Conservation (phyloP, 2,797 vertebrate genomes). For the Scyliorhinus canicula region DNA sequence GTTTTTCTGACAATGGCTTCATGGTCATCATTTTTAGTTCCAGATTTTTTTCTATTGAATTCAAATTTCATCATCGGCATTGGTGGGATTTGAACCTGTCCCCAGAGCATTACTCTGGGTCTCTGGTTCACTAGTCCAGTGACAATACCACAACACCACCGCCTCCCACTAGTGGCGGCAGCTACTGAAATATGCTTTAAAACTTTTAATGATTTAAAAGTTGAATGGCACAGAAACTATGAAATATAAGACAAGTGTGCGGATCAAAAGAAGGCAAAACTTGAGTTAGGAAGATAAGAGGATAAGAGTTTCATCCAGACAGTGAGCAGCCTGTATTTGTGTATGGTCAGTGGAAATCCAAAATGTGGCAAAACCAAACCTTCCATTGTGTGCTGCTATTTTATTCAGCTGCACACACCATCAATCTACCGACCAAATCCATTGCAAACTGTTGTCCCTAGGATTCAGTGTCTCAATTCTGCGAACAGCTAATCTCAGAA, state of each 20-base stretch:
- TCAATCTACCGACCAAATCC: neutral
- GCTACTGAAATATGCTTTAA: neutral
- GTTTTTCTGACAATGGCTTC: no score
- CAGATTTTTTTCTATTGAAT: no score
- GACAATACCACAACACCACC: no score
- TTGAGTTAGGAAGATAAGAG: no score
- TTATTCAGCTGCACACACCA: neutral
- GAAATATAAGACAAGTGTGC: neutral
- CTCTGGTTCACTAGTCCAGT: no score
- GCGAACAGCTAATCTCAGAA: neutral
- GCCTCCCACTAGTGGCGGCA: no score
- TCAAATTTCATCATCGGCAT: no score
- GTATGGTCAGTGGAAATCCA: neutral
- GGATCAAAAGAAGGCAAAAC: no score
- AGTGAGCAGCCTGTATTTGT: neutral
- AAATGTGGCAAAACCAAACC: neutral
- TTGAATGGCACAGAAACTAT: neutral
- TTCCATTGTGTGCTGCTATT: no score
- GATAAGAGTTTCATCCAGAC: neutral
- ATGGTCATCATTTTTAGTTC: no score
- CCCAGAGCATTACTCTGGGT: no score
- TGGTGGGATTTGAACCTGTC: no score
- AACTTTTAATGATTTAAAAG: neutral
- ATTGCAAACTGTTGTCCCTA: neutral
- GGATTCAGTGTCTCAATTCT: neutral